These are phyloP conservation scores for Drosophila tristis DNA, from an alignment of 1,140 invertebrate species.

Conservation along the genomic window DNA sequence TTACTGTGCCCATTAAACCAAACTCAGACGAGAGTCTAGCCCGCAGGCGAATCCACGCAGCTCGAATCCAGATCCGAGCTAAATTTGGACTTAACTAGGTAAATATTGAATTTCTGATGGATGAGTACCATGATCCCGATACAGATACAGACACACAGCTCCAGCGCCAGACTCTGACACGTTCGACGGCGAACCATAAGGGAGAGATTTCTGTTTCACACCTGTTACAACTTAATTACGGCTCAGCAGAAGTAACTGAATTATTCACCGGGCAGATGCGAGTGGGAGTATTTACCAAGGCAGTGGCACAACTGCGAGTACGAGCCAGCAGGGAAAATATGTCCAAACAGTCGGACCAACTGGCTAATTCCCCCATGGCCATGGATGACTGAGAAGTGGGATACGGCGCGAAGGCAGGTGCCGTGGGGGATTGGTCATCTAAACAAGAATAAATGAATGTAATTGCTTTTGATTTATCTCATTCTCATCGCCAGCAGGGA, in stretches of 20 bases:
- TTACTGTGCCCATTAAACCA: slow-evolving; percentile 10
- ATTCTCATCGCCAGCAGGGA: slow-evolving; percentile 53
- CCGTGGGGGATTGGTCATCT: slow-evolving; percentile 14
- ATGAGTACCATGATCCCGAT: too few relatives aligned
- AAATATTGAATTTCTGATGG: slow-evolving; percentile 39
- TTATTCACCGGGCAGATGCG: slow-evolving; percentile 60
- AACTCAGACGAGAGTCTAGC: slow-evolving; percentile 20
- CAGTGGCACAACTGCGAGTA: slow-evolving; percentile 23
- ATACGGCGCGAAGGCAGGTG: neutral
- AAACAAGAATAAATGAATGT: slow-evolving; percentile 73
- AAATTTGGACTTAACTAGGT: slow-evolving; percentile 56
- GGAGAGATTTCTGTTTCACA: slow-evolving; percentile 29
- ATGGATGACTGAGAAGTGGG: slow-evolving; percentile 8
- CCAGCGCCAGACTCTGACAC: neutral
- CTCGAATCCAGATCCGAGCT: slow-evolving; percentile 24
- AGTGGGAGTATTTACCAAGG: slow-evolving; percentile 42
- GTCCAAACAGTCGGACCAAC: neutral
- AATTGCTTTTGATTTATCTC: slow-evolving; percentile 81
- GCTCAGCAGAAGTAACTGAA: slow-evolving; percentile 61
- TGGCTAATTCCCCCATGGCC: slow-evolving; percentile 32
- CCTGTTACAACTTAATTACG: slow-evolving; percentile 69
- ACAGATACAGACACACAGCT: neutral
- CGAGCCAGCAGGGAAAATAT: neutral
- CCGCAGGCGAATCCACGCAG: neutral
- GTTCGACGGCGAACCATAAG: slow-evolving; percentile 40